A percentile compares a stretch with the other conserved stretches of the same genome.
Conservation (phyloP, 2,888 invertebrate species). For the Dermolepida albohirtum region DNA sequence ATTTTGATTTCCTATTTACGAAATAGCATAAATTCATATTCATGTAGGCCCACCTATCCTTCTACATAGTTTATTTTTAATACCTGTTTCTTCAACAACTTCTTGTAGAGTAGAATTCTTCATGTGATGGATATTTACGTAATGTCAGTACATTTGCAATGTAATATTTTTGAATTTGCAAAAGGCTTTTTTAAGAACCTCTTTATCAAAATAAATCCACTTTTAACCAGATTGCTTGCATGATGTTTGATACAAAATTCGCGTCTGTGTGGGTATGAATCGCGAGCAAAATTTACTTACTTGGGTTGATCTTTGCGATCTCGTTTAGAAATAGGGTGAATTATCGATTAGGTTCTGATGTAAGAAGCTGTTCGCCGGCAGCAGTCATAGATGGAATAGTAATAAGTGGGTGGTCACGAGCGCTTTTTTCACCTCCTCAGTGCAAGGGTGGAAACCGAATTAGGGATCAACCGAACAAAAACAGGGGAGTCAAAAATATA, state of each 20-base stretch:
- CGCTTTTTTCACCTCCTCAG: constrained; percentile 45
- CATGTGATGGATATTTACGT: too few species aligned
- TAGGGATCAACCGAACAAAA: constrained; percentile 63
- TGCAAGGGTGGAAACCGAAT: constrained; percentile 61
- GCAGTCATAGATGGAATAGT: constrained; percentile 64
- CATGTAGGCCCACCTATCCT: too few species aligned
- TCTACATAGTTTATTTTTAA: too few species aligned
- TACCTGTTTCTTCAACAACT: too few species aligned
- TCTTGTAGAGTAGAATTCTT: too few species aligned
- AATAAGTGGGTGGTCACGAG: constrained; percentile 62
- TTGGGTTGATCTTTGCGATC: constrained; percentile 45
- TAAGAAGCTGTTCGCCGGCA: constrained; percentile 61
- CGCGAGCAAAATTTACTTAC: constrained; percentile 27
- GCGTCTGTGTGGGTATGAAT: constrained; percentile 13
- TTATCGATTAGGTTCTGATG: constrained; percentile 60
- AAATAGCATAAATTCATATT: too few species aligned
- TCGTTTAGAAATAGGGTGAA: constrained; percentile 59
- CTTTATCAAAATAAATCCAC: background rate
- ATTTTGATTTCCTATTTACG: too few species aligned
- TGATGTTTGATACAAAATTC: constrained; percentile 10
- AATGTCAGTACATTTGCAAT: too few species aligned
- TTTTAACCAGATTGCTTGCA: constrained; percentile 18
- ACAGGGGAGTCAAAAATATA: constrained; percentile 56
- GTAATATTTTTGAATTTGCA: too few species aligned
- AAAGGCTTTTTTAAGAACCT: too few species aligned